Evolutionary conservation across 2,888 invertebrate species (phyloP).

Genomic region (Synergus japonicus): DNA sequence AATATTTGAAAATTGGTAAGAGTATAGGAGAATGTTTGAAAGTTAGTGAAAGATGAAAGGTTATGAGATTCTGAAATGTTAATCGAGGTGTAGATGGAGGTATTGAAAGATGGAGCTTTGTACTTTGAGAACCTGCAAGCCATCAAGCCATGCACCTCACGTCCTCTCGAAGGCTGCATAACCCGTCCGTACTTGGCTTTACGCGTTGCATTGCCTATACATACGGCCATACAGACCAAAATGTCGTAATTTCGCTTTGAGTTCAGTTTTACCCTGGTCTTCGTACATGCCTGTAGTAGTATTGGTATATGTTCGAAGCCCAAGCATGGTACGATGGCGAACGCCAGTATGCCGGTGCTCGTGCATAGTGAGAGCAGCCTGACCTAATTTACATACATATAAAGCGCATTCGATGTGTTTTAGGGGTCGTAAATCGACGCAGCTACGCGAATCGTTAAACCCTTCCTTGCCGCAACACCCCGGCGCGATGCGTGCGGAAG

Average conservation of each 20-base stretch:
- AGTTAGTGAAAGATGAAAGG: neutral
- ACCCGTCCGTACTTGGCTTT: constrained; percentile 53
- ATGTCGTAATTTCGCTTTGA: constrained; percentile 68
- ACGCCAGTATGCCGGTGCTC: constrained; percentile 53
- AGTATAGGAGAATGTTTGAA: neutral
- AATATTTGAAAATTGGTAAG: neutral
- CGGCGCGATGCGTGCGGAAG: constrained; percentile 67
- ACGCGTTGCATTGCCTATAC: constrained; percentile 55
- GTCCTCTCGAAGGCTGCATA: constrained; percentile 56
- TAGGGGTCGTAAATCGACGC: constrained; percentile 77
- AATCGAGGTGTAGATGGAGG: constrained; percentile 22
- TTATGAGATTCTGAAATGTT: neutral
- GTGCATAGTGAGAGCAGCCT: constrained; percentile 67
- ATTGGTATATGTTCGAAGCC: constrained; percentile 48
- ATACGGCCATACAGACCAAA: constrained; percentile 56
- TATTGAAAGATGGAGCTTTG: constrained; percentile 25
- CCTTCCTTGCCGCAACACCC: constrained; percentile 75
- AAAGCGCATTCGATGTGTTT: constrained; percentile 78
- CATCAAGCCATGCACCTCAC: constrained; percentile 56
- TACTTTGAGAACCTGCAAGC: constrained; percentile 37
- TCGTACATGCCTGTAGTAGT: constrained; percentile 43
- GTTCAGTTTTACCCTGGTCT: constrained; percentile 64
- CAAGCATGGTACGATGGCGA: constrained; percentile 52
- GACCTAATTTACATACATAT: constrained; percentile 78
- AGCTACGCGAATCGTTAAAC: constrained; percentile 77